These are phyloP conservation scores for Zelleria hepariella DNA, from an alignment of 2,888 invertebrate genomes.

Conservation along the genomic window DNA sequence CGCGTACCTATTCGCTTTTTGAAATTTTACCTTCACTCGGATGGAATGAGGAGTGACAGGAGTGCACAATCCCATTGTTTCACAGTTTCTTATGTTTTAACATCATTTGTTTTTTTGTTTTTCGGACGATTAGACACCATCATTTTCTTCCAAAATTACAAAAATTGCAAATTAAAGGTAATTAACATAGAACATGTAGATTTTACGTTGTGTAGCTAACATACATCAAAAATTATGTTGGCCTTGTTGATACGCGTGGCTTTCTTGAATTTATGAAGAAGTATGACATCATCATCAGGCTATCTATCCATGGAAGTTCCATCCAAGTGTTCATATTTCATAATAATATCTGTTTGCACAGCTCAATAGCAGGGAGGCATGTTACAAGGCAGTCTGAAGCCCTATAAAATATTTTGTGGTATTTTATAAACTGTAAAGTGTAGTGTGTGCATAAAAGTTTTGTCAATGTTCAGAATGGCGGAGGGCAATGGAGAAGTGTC, in stretches of 20 bases:
- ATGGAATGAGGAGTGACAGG: constrained; percentile 72
- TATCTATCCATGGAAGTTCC: constrained; percentile 32
- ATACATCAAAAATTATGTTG: constrained; percentile 17
- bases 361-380: not conserved
- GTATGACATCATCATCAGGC: constrained; percentile 56
- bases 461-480: constrained; percentile 80
- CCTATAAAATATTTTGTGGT: not conserved
- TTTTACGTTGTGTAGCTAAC: not conserved
- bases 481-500: constrained; percentile 89
- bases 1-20: constrained; percentile 66
- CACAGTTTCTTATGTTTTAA: constrained; percentile 70
- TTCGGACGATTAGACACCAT: constrained; percentile 69
- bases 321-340: not conserved
- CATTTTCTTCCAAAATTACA: constrained; percentile 71
- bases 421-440: constrained; percentile 9
- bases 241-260: constrained; percentile 50
- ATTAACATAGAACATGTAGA: constrained; percentile 16
- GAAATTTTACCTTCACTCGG: constrained; percentile 62
- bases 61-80: constrained; percentile 70
- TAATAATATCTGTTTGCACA: not conserved
- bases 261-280: constrained; percentile 47
- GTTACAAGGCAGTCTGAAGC: not conserved
- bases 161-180: constrained; percentile 70
- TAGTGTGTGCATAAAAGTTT: constrained; percentile 51
- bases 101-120: constrained; percentile 73